These are phyloP conservation scores for Poicephalus meyeri DNA, from an alignment of 2,113 vertebrate genomes.

Conservation along the genomic window DNA sequence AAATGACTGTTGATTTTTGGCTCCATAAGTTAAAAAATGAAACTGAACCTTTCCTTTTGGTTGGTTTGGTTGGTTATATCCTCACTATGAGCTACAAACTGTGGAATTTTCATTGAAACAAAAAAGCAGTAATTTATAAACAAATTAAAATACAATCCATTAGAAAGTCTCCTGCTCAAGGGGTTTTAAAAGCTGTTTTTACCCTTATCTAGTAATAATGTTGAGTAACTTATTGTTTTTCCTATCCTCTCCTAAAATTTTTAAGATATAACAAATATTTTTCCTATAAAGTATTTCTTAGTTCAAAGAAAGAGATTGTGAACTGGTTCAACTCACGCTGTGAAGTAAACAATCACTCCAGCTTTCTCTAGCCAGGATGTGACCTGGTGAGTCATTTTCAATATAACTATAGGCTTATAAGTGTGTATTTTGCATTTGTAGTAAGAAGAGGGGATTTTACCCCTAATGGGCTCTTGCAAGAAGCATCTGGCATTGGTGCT, in stretches of 20 bases:
- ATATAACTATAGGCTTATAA: neutral
- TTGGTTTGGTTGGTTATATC: neutral
- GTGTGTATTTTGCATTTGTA: neutral
- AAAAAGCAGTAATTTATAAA: neutral
- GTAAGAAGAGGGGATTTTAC: neutral
- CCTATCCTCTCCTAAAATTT: neutral
- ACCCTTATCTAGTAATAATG: neutral
- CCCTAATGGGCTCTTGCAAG: neutral
- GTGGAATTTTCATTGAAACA: neutral
- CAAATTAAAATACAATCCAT: neutral
- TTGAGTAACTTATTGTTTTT: neutral
- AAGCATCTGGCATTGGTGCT: accelerated
- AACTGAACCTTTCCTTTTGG: neutral
- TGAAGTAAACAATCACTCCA: neutral
- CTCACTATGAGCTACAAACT: neutral
- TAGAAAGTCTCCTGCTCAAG: neutral
- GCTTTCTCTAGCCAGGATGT: neutral
- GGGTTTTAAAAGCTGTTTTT: neutral
- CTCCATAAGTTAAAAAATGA: conserved; percentile 10
- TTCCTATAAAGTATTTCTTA: neutral
- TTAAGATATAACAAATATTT: accelerated
- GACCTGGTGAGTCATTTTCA: neutral
- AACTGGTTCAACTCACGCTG: neutral
- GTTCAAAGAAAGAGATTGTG: neutral
- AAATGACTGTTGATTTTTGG: too few species aligned